These are phyloP conservation scores for Microdon myrmicae DNA, from an alignment of 2,888 invertebrate genomes.

Conservation along the genomic window DNA sequence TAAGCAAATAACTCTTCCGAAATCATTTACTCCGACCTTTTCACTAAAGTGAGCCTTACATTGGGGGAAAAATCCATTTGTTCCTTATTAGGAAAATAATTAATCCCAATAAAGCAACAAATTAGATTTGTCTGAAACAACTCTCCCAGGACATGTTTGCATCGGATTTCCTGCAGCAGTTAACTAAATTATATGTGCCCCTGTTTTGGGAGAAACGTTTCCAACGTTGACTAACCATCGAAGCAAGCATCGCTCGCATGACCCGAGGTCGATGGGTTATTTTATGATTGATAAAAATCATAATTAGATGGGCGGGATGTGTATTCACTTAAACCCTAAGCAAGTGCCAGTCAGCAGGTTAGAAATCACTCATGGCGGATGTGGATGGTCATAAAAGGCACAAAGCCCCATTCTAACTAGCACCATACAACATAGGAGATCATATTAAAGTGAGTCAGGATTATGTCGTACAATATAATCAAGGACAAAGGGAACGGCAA, in stretches of 20 bases:
- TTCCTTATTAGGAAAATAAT: conserved; percentile 29
- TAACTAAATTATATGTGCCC: conserved; percentile 24
- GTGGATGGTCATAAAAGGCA: too few relatives aligned
- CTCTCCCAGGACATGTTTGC: neutral
- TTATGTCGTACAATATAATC: conserved; percentile 48
- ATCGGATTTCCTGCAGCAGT: conserved; percentile 6
- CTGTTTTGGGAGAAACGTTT: conserved; percentile 13
- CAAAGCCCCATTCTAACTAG: neutral
- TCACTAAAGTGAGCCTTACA: neutral
- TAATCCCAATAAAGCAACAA: conserved; percentile 26
- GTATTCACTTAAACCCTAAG: conserved; percentile 43
- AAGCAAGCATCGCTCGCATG: conserved; percentile 2
- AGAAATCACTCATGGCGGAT: conserved; percentile 3
- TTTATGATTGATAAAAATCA: conserved; percentile 50
- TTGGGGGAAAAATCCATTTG: conserved; percentile 5
- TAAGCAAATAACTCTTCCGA: too few relatives aligned
- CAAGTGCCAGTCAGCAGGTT: conserved; percentile 3
- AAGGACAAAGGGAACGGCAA: too few relatives aligned
- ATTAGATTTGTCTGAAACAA: neutral
- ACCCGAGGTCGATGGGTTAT: conserved; percentile 30
- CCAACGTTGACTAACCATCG: conserved; percentile 1
- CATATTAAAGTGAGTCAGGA: conserved; percentile 47
- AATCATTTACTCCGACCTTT: conserved; percentile 1
- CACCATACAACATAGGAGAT: conserved; percentile 32
- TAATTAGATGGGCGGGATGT: conserved; percentile 41